phyloP scores from a whole-genome alignment of 2,888 invertebrate genomes.

The Mythimna ferrago region DNA sequence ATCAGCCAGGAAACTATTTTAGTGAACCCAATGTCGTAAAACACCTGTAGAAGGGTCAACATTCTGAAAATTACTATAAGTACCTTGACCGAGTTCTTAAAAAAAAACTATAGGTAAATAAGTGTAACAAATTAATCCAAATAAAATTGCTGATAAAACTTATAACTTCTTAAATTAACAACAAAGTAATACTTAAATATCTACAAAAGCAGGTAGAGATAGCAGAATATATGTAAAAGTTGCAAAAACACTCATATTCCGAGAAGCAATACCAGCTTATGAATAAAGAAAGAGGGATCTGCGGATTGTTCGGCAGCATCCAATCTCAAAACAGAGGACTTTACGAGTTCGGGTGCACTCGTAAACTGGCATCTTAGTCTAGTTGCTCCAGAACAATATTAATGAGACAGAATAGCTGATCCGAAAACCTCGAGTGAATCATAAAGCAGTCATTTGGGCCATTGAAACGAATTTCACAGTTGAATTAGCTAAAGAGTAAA shows the following conservation, averaged over 20 bases:
- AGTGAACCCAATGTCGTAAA: constrained; percentile 24
- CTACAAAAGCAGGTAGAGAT: constrained; percentile 6
- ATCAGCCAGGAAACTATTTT: constrained; percentile 39
- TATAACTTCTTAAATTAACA: not conserved
- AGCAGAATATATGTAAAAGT: constrained; percentile 26
- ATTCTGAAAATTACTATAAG: constrained; percentile 15
- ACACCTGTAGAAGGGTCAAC: constrained; percentile 53
- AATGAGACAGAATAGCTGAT: constrained; percentile 17
- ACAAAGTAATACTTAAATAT: not conserved
- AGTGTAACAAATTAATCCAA: not conserved
- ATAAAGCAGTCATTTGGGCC: constrained; percentile 30
- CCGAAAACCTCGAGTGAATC: constrained; percentile 28
- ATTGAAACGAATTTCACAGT: constrained; percentile 19
- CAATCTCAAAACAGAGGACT: constrained; percentile 53
- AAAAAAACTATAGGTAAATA: constrained; percentile 1
- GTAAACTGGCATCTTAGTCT: constrained; percentile 52
- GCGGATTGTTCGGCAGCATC: constrained; percentile 39
- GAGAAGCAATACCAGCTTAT: constrained; percentile 44
- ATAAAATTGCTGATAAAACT: constrained; percentile 6
- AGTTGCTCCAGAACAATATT: constrained; percentile 37
- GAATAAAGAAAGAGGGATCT: constrained; percentile 56
- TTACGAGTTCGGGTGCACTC: constrained; percentile 61
- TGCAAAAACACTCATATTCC: constrained; percentile 30
- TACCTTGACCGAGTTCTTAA: constrained; percentile 48
- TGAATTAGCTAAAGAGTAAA: constrained; percentile 6